These are phyloP conservation scores for Neuroterus valhalla DNA, from an alignment of 1,140 invertebrate species.

Conservation along the genomic window DNA sequence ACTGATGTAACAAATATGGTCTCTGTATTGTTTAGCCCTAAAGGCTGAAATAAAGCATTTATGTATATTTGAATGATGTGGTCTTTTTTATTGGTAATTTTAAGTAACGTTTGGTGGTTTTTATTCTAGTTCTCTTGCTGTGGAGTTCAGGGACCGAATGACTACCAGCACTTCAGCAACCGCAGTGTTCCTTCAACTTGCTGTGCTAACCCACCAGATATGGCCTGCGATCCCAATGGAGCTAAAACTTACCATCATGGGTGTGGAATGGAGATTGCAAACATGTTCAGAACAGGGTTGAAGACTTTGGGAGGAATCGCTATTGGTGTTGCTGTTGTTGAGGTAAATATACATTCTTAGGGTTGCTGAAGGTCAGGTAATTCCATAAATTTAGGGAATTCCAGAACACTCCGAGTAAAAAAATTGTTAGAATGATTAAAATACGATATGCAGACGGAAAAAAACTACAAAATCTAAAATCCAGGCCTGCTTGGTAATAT, in stretches of 20 bases:
- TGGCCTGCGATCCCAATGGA: neutral
- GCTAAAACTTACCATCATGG: conserved; percentile 60
- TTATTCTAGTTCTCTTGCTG: conserved; percentile 79
- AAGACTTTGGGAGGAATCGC: conserved; percentile 79
- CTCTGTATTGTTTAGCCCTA: too few species aligned
- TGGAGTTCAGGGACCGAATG: conserved; percentile 73
- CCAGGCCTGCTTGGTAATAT: too few species aligned
- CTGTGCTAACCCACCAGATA: conserved; percentile 35
- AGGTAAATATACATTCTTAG: conserved; percentile 72
- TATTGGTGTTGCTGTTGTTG: conserved; percentile 81
- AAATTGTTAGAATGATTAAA: too few species aligned
- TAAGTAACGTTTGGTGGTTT: conserved; percentile 10
- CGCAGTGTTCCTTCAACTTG: conserved; percentile 66
- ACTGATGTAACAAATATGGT: too few species aligned
- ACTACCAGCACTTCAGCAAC: conserved; percentile 63
- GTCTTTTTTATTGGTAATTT: conserved; percentile 27
- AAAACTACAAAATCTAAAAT: neutral
- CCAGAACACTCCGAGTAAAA: too few species aligned
- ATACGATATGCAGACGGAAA: too few species aligned
- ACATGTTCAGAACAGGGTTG: conserved; percentile 73
- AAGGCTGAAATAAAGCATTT: too few species aligned
- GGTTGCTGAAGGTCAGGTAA: too few species aligned
- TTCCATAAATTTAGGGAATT: too few species aligned
- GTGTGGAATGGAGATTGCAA: conserved; percentile 69
- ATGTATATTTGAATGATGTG: neutral